phyloP scores from a whole-genome alignment of 2,888 invertebrate species.

The Epinotia demarniana region DNA sequence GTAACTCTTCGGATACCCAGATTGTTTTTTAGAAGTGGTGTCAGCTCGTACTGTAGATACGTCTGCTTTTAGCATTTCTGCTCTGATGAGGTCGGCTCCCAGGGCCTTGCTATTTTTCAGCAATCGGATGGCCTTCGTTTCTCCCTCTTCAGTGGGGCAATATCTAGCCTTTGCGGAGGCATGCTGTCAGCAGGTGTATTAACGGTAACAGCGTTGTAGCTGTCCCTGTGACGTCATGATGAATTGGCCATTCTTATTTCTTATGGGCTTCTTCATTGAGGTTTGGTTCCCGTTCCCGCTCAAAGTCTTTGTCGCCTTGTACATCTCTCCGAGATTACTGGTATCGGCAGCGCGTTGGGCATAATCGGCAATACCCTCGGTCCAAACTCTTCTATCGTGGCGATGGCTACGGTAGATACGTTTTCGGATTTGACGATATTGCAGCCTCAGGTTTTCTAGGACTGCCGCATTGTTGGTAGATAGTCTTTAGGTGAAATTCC shows the following conservation, averaged over 20 bases:
- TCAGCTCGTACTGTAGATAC: neutral
- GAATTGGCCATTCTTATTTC: no score
- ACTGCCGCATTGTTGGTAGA: neutral
- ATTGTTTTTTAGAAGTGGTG: neutral
- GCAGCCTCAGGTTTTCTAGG: neutral
- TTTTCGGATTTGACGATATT: slow-evolving; percentile 6
- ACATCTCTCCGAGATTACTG: neutral
- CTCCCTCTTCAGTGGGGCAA: neutral
- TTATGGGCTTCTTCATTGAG: neutral
- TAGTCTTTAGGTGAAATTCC: slow-evolving; percentile 3
- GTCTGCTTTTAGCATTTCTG: neutral
- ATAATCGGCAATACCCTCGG: neutral
- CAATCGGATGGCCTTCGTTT: neutral
- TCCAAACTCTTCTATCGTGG: neutral
- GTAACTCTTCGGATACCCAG: neutral
- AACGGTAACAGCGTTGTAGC: neutral
- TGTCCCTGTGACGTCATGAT: neutral
- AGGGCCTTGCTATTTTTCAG: neutral
- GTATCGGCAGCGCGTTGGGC: neutral
- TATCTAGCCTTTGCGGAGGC: neutral
- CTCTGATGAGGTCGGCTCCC: neutral
- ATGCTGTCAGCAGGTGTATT: neutral
- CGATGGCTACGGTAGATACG: slow-evolving; percentile 12
- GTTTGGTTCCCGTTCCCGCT: neutral
- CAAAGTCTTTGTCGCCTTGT: neutral